phyloP scores from a whole-genome alignment of 1,140 invertebrate species.

The Leptopilina clavipes region DNA sequence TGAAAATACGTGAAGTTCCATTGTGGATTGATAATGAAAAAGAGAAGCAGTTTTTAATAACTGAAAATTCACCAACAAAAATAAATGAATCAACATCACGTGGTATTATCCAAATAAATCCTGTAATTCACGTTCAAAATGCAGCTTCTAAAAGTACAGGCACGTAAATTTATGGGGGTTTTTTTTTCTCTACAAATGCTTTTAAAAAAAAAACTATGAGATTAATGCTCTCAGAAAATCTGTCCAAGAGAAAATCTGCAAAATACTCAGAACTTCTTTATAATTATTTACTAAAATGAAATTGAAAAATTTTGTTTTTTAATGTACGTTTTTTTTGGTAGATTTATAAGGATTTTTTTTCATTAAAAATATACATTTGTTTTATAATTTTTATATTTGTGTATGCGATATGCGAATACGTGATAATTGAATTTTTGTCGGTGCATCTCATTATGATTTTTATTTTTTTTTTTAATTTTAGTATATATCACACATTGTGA shows the following conservation, averaged over 20 bases:
- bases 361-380: no score
- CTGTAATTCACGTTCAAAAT: conserved; percentile 49
- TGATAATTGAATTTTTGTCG: no score
- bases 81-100: conserved; percentile 41
- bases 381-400: no score
- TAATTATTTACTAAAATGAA: not conserved
- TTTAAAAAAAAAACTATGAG: not conserved
- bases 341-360: no score
- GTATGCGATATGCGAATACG: no score
- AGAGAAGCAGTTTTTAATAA: conserved; percentile 56
- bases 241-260: not conserved
- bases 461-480: no score
- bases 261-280: conserved; percentile 6
- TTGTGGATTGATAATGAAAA: conserved; percentile 49
- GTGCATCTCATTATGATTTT: no score
- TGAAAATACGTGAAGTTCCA: conserved; percentile 57
- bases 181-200: not conserved
- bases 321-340: no score
- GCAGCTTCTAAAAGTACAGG: conserved; percentile 55
- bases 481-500: no score
- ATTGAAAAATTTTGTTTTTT: no score
- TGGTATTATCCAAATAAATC: conserved; percentile 61
- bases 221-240: not conserved
- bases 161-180: conserved; percentile 39
- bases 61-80: conserved; percentile 51